These are phyloP conservation scores for Eledone cirrhosa DNA, from an alignment of 2,888 invertebrate species.

Conservation along the genomic window DNA sequence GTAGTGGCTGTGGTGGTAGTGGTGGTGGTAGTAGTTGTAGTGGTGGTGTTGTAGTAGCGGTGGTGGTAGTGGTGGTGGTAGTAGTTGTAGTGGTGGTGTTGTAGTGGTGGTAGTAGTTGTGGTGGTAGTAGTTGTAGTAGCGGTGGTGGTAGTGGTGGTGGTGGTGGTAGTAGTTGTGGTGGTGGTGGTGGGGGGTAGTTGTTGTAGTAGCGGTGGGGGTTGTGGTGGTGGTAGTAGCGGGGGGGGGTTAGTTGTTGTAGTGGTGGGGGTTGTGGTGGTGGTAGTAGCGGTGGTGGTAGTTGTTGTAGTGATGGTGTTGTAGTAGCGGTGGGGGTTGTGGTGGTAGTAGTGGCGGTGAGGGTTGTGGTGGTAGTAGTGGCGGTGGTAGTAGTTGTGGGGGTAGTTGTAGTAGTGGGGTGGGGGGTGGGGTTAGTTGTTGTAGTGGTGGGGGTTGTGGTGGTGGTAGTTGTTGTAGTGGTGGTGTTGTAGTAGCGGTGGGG, in stretches of 20 bases:
- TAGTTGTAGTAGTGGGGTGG: background rate
- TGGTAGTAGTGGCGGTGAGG: slow-evolving; percentile 33
- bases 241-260: no score
- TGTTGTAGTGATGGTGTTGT: slow-evolving; percentile 32
- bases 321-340: slow-evolving; percentile 33
- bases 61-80: background rate
- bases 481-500: slow-evolving; percentile 32
- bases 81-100: background rate
- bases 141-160: slow-evolving; percentile 32
- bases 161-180: slow-evolving; percentile 33
- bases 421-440: slow-evolving; percentile 29
- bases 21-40: slow-evolving; percentile 33
- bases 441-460: slow-evolving; percentile 32
- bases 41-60: slow-evolving; percentile 26
- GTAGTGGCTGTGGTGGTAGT: slow-evolving; percentile 32
- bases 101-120: slow-evolving; percentile 31
- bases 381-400: background rate
- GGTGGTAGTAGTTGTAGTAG: slow-evolving; percentile 33
- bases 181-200: no score
- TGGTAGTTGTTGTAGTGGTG: slow-evolving; percentile 32
- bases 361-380: slow-evolving; percentile 27
- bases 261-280: background rate
- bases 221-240: background rate
- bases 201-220: slow-evolving; percentile 27
- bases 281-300: slow-evolving; percentile 32